Percentiles rank a stretch among this genome's conserved stretches.
Conservation (phyloP, 2,797 vertebrate genomes). For the Macropus fuliginosus region DNA sequence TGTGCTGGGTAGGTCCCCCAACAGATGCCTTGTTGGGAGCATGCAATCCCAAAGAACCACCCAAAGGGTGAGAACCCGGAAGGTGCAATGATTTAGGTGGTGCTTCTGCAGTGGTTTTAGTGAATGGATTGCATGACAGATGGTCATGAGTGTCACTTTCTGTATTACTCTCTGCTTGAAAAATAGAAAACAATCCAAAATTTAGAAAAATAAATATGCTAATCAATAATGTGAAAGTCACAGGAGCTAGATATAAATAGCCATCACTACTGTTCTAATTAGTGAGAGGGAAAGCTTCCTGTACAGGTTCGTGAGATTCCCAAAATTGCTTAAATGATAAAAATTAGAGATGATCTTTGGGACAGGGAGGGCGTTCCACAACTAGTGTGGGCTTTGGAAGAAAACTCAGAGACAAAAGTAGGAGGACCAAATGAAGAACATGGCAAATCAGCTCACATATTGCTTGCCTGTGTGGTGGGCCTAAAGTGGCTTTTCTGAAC, state of each 20-base stretch:
- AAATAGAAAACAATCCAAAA: constrained; percentile 3
- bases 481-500: not conserved
- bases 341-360: not conserved
- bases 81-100: constrained; percentile 73
- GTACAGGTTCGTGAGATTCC: not conserved
- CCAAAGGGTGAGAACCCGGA: constrained; percentile 65
- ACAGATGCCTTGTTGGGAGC: constrained; percentile 34
- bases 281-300: not conserved
- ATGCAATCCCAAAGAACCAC: constrained; percentile 78
- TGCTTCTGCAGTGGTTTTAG: constrained; percentile 67
- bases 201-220: constrained; percentile 33
- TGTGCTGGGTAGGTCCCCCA: constrained; percentile 79
- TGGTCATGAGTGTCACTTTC: not conserved
- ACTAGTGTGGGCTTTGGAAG: not conserved
- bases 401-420: constrained; percentile 4
- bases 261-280: not conserved
- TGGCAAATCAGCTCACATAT: not conserved
- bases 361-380: not conserved
- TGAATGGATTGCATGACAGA: constrained; percentile 73
- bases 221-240: not conserved
- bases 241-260: not conserved
- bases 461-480: not conserved
- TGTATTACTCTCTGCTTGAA: constrained; percentile 77
- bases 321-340: not conserved
- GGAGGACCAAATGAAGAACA: not conserved